A percentile compares a stretch with the other conserved stretches of the same genome.
These are phyloP conservation scores for Cremastinae sp. DNA, from an alignment of 2,888 invertebrate genomes.

Conservation along the genomic window DNA sequence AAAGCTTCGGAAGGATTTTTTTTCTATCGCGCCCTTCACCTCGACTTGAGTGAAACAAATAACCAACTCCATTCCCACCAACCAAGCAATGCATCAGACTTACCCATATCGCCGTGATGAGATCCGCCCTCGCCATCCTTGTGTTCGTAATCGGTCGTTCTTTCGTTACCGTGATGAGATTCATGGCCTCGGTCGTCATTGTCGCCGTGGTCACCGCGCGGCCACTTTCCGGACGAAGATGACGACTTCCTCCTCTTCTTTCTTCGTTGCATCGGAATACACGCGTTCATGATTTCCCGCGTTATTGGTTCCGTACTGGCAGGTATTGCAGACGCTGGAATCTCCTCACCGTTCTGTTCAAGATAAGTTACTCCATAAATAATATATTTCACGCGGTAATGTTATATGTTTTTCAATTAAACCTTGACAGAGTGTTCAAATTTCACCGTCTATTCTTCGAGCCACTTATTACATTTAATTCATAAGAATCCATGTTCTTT, in stretches of 20 bases:
- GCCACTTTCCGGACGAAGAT: constrained; percentile 73
- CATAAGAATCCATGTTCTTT: too few relatives aligned
- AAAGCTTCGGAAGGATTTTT: background rate
- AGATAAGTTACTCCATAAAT: constrained; percentile 10
- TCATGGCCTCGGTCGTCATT: constrained; percentile 59
- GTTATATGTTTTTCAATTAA: background rate
- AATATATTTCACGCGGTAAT: background rate
- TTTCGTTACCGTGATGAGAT: constrained; percentile 61
- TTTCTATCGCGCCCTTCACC: background rate
- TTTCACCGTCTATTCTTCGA: too few relatives aligned
- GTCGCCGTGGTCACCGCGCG: constrained; percentile 64
- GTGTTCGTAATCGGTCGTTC: constrained; percentile 68
- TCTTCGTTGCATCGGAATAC: constrained; percentile 81
- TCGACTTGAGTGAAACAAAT: background rate
- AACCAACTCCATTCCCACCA: background rate
- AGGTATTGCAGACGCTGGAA: constrained; percentile 75
- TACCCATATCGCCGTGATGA: constrained; percentile 73
- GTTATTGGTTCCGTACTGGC: constrained; percentile 78
- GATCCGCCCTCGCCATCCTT: constrained; percentile 69
- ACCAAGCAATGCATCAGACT: constrained; percentile 36
- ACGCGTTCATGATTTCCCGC: constrained; percentile 80
- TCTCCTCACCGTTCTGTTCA: constrained; percentile 76
- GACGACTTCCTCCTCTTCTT: constrained; percentile 82
- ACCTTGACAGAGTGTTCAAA: too few relatives aligned
- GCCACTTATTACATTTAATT: too few relatives aligned